A percentile compares a stretch with the other conserved stretches of the same genome.
Conservation (phyloP, 2,113 vertebrate species). For the Podarcis raffonei region DNA sequence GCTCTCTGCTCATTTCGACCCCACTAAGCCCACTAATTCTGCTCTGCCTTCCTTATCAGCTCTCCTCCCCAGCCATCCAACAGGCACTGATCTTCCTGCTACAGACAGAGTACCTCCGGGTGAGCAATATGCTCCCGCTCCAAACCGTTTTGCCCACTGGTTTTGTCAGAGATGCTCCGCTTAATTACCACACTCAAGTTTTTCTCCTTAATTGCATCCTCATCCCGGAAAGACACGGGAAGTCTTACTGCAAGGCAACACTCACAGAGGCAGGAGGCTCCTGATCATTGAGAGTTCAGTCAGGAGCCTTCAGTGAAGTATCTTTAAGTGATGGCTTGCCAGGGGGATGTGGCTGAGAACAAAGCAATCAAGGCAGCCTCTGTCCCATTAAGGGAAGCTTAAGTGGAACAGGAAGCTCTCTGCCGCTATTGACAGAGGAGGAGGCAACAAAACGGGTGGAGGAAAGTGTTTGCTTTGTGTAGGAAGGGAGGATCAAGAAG, state of each 20-base stretch:
- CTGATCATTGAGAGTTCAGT: conserved; percentile 45
- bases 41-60: neutral
- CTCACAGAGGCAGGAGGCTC: conserved; percentile 47
- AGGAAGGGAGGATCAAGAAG: conserved; percentile 54
- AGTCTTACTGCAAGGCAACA: conserved; percentile 61
- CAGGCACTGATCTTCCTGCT: conserved; percentile 8
- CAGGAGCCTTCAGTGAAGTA: conserved; percentile 38
- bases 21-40: neutral
- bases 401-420: conserved; percentile 57
- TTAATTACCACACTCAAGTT: conserved; percentile 60
- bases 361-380: conserved; percentile 55
- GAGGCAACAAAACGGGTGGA: conserved; percentile 61
- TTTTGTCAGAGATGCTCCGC: conserved; percentile 35
- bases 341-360: conserved; percentile 54
- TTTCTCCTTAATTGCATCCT: conserved; percentile 51
- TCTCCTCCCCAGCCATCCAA: conserved; percentile 5
- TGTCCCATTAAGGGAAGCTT: conserved; percentile 61
- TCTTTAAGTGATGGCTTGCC: conserved; percentile 63
- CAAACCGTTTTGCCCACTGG: conserved; percentile 37
- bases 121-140: neutral
- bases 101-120: conserved; percentile 28
- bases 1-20: neutral
- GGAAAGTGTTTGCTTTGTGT: conserved; percentile 55
- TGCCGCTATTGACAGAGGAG: conserved; percentile 53
- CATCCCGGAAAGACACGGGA: conserved; percentile 42